A percentile compares a stretch with the other conserved stretches of the same genome.
These are phyloP conservation scores for Eupithecia insigniata DNA, from an alignment of 2,888 invertebrate genomes.

Conservation along the genomic window DNA sequence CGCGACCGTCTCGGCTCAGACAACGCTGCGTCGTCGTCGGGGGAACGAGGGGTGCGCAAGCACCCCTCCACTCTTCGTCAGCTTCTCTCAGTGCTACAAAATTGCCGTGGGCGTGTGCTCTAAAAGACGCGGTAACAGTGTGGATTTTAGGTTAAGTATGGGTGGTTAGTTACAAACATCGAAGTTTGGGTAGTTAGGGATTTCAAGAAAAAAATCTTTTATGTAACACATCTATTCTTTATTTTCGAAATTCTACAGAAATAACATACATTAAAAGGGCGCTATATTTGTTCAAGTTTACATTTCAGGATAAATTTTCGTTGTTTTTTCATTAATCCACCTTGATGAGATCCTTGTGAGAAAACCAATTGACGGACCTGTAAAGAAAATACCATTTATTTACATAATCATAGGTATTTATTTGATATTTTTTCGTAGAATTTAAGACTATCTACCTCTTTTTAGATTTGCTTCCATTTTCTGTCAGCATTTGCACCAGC, in stretches of 20 bases:
- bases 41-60: too few relatives aligned
- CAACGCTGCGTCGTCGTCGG: too few relatives aligned
- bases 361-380: conserved; percentile 57
- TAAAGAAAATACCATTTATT: conserved; percentile 41
- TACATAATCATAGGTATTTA: background rate
- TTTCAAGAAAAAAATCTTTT: conserved; percentile 5
- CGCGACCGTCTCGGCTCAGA: too few relatives aligned
- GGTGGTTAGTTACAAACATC: too few relatives aligned
- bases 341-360: conserved; percentile 57
- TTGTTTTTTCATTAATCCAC: conserved; percentile 52
- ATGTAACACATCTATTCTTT: conserved; percentile 50
- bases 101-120: too few relatives aligned
- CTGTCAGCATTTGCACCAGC: conserved; percentile 57
- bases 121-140: too few relatives aligned
- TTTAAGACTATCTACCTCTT: conserved; percentile 42
- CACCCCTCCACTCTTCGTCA: too few relatives aligned
- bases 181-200: background rate
- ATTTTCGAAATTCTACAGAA: conserved; percentile 44
- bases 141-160: too few relatives aligned
- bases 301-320: conserved; percentile 26
- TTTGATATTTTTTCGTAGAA: background rate
- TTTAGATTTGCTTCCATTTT: conserved; percentile 50
- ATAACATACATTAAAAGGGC: conserved; percentile 42
- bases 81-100: too few relatives aligned
- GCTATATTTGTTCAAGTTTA: conserved; percentile 45